These are phyloP conservation scores for Thunnus maccoyii DNA, from an alignment of 2,113 vertebrate species.

Conservation along the genomic window DNA sequence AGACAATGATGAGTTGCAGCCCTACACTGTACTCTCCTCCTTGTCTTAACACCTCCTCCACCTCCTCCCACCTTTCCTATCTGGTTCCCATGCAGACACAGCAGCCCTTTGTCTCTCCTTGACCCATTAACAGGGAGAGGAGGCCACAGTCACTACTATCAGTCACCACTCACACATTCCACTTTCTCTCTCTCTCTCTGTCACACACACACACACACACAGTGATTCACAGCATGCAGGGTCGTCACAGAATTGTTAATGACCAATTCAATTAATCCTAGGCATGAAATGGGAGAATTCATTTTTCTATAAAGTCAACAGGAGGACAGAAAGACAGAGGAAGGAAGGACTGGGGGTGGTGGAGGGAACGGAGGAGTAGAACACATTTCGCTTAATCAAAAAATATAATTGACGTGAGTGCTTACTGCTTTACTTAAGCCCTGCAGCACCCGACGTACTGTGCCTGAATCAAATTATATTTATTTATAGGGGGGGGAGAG, in stretches of 20 bases:
- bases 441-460: not conserved
- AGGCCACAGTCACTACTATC: conserved; percentile 56
- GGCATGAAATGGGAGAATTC: not conserved
- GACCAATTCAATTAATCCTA: conserved; percentile 43
- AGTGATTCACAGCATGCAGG: not conserved
- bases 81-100: conserved; percentile 72
- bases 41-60: conserved; percentile 50
- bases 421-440: conserved; percentile 40
- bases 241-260: not conserved
- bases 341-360: not conserved
- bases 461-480: conserved; percentile 25
- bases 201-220: not conserved
- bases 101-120: conserved; percentile 73
- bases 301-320: not conserved
- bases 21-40: not conserved
- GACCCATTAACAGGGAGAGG: conserved; percentile 65
- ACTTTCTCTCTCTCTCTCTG: conserved; percentile 4
- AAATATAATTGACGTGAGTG: conserved; percentile 53
- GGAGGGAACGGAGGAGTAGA: not conserved
- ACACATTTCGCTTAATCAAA: conserved; percentile 56
- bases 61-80: conserved; percentile 36
- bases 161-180: conserved; percentile 63
- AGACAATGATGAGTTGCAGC: not conserved
- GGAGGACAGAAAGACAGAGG: not conserved
- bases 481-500: conserved; percentile 25